Evolutionary conservation across 2,113 vertebrate genomes (phyloP).

Genomic region (Numenius arquata): DNA sequence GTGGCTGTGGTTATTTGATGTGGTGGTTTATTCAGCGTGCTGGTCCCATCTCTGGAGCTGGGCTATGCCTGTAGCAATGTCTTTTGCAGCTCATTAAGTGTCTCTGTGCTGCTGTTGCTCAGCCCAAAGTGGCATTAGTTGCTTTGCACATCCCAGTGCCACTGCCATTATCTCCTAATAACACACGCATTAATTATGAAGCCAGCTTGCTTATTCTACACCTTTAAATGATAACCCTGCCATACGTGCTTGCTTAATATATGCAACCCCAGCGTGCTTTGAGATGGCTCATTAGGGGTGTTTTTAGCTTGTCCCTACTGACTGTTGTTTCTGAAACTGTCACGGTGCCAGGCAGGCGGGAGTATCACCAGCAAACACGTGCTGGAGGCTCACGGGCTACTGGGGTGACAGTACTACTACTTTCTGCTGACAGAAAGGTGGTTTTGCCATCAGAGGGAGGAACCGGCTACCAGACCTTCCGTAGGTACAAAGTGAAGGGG

Average conservation of each 20-base stretch:
- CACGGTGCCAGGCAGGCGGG: accelerated
- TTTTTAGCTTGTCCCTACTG: not conserved
- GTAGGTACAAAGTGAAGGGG: not conserved
- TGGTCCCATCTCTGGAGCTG: not conserved
- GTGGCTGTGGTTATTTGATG: not conserved
- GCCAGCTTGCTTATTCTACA: not conserved
- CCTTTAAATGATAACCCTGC: not conserved
- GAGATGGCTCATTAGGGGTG: not conserved
- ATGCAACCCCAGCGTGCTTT: not conserved
- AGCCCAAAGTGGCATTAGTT: not conserved
- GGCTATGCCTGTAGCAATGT: not conserved
- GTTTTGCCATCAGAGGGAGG: not conserved
- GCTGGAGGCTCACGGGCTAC: accelerated
- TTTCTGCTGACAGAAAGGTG: not conserved
- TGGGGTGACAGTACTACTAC: too few relatives aligned
- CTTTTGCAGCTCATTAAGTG: not conserved
- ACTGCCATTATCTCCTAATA: not conserved
- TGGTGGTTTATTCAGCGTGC: not conserved
- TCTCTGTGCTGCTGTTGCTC: not conserved
- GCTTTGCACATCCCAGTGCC: not conserved
- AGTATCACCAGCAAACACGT: accelerated
- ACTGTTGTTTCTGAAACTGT: not conserved
- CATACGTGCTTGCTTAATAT: not conserved
- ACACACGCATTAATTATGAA: not conserved
- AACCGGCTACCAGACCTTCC: accelerated